phyloP scores from a whole-genome alignment of 2,888 invertebrate genomes.

The Smittia aterrima region DNA sequence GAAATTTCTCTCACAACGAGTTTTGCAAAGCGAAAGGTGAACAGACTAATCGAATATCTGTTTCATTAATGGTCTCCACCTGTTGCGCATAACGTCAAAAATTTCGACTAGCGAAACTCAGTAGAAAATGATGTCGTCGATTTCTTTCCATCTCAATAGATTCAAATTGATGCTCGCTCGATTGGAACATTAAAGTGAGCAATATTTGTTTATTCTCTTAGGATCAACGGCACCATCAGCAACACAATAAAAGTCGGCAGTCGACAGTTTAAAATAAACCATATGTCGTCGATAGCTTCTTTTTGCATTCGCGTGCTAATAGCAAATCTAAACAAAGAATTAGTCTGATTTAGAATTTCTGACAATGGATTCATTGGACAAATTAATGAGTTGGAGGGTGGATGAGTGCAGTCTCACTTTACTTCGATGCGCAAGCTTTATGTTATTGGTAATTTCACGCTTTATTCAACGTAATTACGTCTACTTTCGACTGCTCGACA shows the following conservation, averaged over 20 bases:
- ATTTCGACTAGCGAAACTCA: background rate
- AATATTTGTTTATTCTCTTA: background rate
- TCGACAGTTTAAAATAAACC: background rate
- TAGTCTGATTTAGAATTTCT: too few species aligned
- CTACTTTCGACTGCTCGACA: background rate
- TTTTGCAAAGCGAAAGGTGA: slow-evolving; percentile 35
- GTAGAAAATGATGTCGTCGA: background rate
- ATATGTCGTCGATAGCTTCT: slow-evolving; percentile 13
- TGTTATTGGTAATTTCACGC: slow-evolving; percentile 35
- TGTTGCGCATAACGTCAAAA: slow-evolving; percentile 16
- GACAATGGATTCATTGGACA: slow-evolving; percentile 24
- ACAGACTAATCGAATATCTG: slow-evolving; percentile 16
- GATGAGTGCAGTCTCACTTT: background rate
- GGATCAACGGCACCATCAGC: slow-evolving; percentile 17
- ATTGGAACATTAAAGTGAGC: slow-evolving; percentile 13
- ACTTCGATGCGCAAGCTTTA: background rate
- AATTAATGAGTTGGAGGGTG: background rate
- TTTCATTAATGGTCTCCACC: slow-evolving; percentile 26
- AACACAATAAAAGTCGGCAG: background rate
- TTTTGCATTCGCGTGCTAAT: background rate
- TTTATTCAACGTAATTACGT: slow-evolving; percentile 16
- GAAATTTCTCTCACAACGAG: slow-evolving; percentile 6
- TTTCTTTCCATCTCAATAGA: slow-evolving; percentile 2
- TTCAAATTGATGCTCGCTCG: background rate
- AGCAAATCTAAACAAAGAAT: slow-evolving; percentile 34